Percentiles rank a stretch among this genome's conserved stretches.
These are phyloP conservation scores for Nemotelus pantherinus DNA, from an alignment of 2,888 invertebrate genomes.

Conservation along the genomic window DNA sequence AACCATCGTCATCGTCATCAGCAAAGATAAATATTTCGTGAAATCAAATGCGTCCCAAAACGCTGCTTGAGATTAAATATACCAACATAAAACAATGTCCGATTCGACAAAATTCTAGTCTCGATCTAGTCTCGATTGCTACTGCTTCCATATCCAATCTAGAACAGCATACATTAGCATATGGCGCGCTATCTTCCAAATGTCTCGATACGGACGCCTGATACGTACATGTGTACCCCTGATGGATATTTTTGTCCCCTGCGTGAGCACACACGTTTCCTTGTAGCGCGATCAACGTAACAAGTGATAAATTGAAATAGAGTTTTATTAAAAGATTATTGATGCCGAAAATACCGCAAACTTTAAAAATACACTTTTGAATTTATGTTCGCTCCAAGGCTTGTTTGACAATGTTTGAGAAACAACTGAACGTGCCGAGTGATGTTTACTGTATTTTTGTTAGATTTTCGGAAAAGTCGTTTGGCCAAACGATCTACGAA, in stretches of 20 bases:
- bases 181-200: too few relatives aligned
- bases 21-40: constrained; percentile 32
- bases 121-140: background rate
- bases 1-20: constrained; percentile 4
- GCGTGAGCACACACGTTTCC: constrained; percentile 21
- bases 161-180: too few relatives aligned
- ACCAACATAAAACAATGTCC: background rate
- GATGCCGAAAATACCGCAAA: constrained; percentile 26
- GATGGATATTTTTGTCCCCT: constrained; percentile 22
- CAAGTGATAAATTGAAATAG: constrained; percentile 27
- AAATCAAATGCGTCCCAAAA: constrained; percentile 20
- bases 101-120: background rate
- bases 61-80: constrained; percentile 30
- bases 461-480: too few relatives aligned
- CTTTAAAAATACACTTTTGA: constrained; percentile 13
- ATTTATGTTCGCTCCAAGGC: constrained; percentile 1
- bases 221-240: background rate
- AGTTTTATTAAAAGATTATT: constrained; percentile 37
- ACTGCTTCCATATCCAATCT: too few relatives aligned
- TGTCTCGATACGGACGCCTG: background rate
- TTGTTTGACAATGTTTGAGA: too few relatives aligned
- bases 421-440: too few relatives aligned
- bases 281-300: constrained; percentile 18
- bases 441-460: too few relatives aligned
- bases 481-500: too few relatives aligned